Evolutionary conservation across 1,140 invertebrate genomes (phyloP).

Genomic region (Drosophila varians): DNA sequence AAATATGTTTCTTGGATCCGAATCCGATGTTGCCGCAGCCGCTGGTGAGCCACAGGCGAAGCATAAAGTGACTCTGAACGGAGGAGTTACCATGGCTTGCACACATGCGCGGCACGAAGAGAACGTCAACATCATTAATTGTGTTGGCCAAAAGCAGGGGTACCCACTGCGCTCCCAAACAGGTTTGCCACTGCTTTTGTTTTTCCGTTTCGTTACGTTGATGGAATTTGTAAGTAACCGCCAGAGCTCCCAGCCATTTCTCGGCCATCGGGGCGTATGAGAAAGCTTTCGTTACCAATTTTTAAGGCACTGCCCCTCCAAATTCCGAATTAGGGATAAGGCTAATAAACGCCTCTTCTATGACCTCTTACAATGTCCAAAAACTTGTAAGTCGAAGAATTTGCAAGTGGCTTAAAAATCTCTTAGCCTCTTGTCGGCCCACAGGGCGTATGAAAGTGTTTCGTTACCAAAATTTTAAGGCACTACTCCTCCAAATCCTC

Average conservation of each 20-base stretch:
- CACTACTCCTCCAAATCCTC: not conserved
- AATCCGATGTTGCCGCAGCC: constrained; percentile 3
- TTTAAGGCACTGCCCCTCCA: no score
- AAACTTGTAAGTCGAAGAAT: no score
- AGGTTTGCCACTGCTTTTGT: constrained; percentile 40
- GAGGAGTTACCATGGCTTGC: constrained; percentile 47
- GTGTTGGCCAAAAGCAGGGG: constrained; percentile 46
- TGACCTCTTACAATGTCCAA: no score
- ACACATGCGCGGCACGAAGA: constrained; percentile 50
- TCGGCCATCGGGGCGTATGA: not conserved
- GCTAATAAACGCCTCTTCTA: no score
- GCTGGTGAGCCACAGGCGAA: constrained; percentile 34
- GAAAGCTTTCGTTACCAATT: constrained; percentile 3
- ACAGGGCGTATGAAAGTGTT: not conserved
- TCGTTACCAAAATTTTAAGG: no score
- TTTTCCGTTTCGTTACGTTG: constrained; percentile 37
- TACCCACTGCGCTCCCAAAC: constrained; percentile 32
- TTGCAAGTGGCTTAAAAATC: constrained; percentile 12
- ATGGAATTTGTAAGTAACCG: constrained; percentile 28
- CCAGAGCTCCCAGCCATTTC: constrained; percentile 6
- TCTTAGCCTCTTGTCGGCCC: not conserved
- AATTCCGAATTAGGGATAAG: no score
- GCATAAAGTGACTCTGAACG: constrained; percentile 40
- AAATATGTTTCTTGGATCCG: constrained; percentile 14
- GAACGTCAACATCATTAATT: constrained; percentile 49